Percentiles rank a stretch among this genome's conserved stretches.
These are phyloP conservation scores for Nemotelus pantherinus DNA, from an alignment of 2,888 invertebrate genomes.

Conservation along the genomic window DNA sequence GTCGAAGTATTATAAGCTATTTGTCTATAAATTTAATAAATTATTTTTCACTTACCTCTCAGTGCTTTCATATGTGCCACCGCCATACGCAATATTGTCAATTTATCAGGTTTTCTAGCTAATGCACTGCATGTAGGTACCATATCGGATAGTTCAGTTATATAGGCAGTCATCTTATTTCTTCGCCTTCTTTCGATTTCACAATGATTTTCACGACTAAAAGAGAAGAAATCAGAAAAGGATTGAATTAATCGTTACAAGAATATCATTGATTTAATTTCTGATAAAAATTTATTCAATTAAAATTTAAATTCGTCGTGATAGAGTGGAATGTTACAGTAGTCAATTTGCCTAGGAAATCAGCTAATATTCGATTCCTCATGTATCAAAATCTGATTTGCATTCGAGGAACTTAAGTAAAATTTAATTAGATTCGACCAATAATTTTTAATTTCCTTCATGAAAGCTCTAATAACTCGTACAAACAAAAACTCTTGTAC, in stretches of 20 bases:
- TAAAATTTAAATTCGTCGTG: too few species aligned
- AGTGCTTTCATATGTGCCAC: slow-evolving; percentile 99
- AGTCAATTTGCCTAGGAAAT: too few species aligned
- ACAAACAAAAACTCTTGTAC: too few species aligned
- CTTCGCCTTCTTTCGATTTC: slow-evolving; percentile 97
- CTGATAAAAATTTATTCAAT: too few species aligned
- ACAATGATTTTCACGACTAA: slow-evolving; percentile 96
- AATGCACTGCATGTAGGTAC: slow-evolving; percentile 98
- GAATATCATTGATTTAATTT: slow-evolving; percentile 2
- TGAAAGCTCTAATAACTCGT: too few species aligned
- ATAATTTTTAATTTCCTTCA: too few species aligned
- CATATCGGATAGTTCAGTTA: slow-evolving; percentile 99
- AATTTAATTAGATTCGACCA: too few species aligned
- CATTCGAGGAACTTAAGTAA: too few species aligned
- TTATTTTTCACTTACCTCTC: slow-evolving; percentile 72
- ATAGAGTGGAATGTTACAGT: too few species aligned
- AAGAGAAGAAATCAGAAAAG: slow-evolving; percentile 55
- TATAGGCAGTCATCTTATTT: slow-evolving; percentile 99
- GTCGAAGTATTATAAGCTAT: too few species aligned
- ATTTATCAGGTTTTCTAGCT: slow-evolving; percentile 98
- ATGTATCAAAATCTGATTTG: too few species aligned
- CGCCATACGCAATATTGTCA: slow-evolving; percentile 98
- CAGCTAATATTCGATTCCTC: too few species aligned
- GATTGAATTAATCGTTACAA: background rate
- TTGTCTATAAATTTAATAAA: background rate